A percentile compares a stretch with the other conserved stretches of the same genome.
These are phyloP conservation scores for Platyrinchus mystaceus DNA, from an alignment of 2,797 vertebrate species.

Conservation along the genomic window DNA sequence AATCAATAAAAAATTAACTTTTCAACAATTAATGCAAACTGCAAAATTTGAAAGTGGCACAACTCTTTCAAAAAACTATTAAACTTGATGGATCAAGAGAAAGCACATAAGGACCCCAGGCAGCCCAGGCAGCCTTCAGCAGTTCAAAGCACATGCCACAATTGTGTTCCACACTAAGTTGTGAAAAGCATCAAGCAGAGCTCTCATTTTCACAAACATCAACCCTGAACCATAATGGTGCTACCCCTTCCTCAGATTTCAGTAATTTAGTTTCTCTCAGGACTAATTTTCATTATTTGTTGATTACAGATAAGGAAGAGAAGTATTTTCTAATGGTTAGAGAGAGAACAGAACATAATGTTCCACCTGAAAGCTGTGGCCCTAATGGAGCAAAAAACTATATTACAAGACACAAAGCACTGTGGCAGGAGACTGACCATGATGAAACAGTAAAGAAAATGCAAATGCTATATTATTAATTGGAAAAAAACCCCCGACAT, in stretches of 20 bases:
- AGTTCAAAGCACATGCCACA: background rate
- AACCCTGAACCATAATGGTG: background rate
- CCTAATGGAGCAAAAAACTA: background rate
- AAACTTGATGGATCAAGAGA: background rate
- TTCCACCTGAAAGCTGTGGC: background rate
- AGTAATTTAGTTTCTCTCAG: background rate
- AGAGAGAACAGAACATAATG: background rate
- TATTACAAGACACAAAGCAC: background rate
- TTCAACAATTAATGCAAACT: background rate
- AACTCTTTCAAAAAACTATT: background rate
- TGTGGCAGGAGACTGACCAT: background rate
- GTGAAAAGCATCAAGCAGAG: background rate
- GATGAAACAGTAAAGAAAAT: background rate
- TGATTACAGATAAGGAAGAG: background rate
- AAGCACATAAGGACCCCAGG: rapidly evolving
- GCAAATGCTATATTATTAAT: background rate
- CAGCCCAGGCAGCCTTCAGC: background rate
- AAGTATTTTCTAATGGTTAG: background rate
- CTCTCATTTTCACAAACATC: background rate
- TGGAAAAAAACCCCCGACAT: background rate
- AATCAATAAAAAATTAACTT: background rate
- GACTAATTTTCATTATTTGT: background rate
- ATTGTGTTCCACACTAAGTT: background rate
- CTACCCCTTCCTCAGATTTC: background rate
- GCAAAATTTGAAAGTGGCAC: background rate